phyloP scores from a whole-genome alignment of 35 echinoderm and acorn worm species.

The Apostichopus parvimensis region DNA sequence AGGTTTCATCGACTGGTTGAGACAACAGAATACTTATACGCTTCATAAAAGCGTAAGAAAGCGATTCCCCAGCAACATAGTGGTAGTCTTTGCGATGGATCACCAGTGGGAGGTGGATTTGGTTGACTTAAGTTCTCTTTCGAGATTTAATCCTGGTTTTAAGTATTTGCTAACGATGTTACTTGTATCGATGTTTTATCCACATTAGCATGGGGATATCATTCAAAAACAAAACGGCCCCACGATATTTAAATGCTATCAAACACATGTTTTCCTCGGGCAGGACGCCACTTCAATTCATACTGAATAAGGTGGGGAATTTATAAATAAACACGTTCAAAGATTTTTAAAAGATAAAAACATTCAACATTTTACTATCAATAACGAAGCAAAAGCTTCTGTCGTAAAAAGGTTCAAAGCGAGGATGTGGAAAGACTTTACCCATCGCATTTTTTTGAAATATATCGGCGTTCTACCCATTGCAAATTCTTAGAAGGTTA shows the following conservation, averaged over 20 bases:
- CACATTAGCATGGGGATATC: conserved; percentile 68
- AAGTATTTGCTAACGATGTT: conserved; percentile 45
- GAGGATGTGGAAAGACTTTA: conserved; percentile 37
- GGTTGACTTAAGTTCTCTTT: conserved; percentile 37
- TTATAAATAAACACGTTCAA: conserved; percentile 58
- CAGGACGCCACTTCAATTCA: conserved; percentile 51
- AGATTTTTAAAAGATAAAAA: conserved; percentile 56
- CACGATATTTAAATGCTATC: conserved; percentile 18
- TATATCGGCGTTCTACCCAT: conserved; percentile 51
- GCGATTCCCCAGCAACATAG: conserved; percentile 54
- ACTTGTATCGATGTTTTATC: conserved; percentile 64
- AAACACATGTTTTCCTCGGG: conserved; percentile 40
- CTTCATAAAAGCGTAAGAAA: conserved; percentile 48
- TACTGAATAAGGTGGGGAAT: conserved; percentile 65
- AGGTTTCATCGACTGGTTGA: conserved; percentile 47
- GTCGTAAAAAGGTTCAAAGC: conserved; percentile 62
- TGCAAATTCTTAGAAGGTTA: conserved; percentile 48
- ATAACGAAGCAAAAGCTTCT: conserved; percentile 77
- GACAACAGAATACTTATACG: conserved; percentile 68
- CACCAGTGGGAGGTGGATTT: conserved; percentile 10
- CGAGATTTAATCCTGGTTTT: conserved; percentile 14
- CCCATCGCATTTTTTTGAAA: neutral
- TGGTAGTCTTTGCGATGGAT: conserved; percentile 27
- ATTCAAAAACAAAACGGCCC: conserved; percentile 52
- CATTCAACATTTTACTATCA: conserved; percentile 72